Conservation (phyloP, 2,113 vertebrate genomes). For the Aramus guarauna region DNA sequence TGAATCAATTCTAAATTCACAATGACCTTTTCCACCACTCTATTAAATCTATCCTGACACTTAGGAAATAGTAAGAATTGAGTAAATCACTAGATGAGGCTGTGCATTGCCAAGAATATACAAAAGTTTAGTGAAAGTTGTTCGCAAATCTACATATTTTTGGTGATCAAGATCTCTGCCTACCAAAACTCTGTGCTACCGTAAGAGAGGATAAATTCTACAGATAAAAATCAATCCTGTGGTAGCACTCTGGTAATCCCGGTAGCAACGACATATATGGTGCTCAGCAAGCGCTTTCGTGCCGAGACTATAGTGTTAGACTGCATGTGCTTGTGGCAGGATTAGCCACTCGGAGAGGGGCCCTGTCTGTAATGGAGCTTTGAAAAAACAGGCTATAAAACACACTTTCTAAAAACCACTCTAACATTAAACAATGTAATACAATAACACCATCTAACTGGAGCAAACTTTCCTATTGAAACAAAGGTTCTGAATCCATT, state of each 20-base stretch:
- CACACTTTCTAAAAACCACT: background rate
- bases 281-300: background rate
- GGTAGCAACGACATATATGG: background rate
- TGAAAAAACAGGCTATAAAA: background rate
- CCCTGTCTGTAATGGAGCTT: background rate
- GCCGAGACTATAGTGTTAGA: background rate
- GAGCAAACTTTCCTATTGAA: background rate
- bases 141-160: background rate
- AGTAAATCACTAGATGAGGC: background rate
- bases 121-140: background rate
- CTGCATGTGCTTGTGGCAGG: background rate
- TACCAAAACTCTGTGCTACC: background rate
- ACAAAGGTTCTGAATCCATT: background rate
- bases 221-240: background rate
- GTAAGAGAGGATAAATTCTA: background rate
- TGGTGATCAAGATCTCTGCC: background rate
- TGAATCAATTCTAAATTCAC: background rate
- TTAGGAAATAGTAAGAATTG: background rate
- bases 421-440: background rate
- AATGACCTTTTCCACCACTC: background rate
- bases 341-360: background rate
- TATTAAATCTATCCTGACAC: background rate
- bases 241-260: background rate
- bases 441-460: background rate
- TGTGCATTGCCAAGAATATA: background rate